phyloP scores from a whole-genome alignment of 2,888 invertebrate genomes.

The Geophilus truncorum region DNA sequence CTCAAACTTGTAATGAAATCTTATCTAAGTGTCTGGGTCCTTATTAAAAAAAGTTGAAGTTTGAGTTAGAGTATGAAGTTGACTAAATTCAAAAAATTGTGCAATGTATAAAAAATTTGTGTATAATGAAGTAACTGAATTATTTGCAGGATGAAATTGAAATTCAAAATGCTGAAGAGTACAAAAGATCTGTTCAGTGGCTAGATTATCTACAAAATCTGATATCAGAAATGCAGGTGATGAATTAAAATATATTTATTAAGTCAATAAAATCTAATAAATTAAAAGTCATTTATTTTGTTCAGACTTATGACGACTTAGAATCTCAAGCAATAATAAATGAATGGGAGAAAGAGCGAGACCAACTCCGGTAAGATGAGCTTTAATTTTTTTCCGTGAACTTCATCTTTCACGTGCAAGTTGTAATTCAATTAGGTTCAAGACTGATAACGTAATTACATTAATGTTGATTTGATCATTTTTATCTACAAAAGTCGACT shows the following conservation, averaged over 20 bases:
- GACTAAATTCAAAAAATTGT: not conserved
- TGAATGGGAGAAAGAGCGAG: conserved; percentile 37
- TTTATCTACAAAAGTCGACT: too few species aligned
- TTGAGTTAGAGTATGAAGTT: not conserved
- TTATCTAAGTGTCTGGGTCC: not conserved
- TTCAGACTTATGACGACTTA: conserved; percentile 35
- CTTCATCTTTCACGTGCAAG: too few species aligned
- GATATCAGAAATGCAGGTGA: conserved; percentile 36
- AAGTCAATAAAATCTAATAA: not conserved
- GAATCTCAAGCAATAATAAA: conserved; percentile 35
- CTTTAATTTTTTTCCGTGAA: too few species aligned
- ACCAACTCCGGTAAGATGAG: conserved; percentile 35
- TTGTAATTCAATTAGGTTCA: too few species aligned
- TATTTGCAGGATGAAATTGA: conserved; percentile 35
- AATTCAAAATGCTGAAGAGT: conserved; percentile 34
- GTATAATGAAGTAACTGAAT: not conserved
- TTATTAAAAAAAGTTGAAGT: not conserved
- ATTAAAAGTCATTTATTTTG: not conserved
- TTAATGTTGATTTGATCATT: too few species aligned
- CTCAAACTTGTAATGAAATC: not conserved
- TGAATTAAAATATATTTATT: too few species aligned
- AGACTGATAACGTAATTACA: too few species aligned
- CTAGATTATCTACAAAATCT: conserved; percentile 35
- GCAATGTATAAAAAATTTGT: not conserved
- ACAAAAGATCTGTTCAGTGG: conserved; percentile 35